phyloP scores from a whole-genome alignment of 2,113 vertebrate species.

The Pedetes capensis region DNA sequence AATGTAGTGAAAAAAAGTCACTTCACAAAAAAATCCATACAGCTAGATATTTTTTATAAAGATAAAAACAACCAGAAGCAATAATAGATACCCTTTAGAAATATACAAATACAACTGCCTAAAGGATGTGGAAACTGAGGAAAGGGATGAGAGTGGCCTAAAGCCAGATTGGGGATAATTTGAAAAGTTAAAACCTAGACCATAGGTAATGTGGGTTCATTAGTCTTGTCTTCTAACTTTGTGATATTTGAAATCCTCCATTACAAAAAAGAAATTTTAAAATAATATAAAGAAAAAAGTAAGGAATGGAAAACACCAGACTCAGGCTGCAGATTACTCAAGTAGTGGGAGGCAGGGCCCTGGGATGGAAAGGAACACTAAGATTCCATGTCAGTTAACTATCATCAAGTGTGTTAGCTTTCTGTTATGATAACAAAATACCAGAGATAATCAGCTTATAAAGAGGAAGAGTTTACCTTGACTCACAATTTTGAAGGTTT shows the following conservation, averaged over 20 bases:
- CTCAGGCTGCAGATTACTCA: background rate
- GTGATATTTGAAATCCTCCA: background rate
- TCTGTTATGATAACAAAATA: background rate
- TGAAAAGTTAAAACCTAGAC: background rate
- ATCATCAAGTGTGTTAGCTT: background rate
- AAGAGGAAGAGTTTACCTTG: too few species aligned
- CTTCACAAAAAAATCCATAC: background rate
- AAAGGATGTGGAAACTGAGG: background rate
- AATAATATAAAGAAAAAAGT: background rate
- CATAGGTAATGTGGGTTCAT: background rate
- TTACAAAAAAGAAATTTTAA: background rate
- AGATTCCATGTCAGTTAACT: background rate
- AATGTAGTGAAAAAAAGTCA: background rate
- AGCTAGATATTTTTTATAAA: background rate
- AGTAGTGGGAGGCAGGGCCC: background rate
- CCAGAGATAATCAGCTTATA: background rate
- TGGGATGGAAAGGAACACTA: background rate
- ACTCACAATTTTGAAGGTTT: background rate
- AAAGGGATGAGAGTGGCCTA: background rate
- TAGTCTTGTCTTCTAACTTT: background rate
- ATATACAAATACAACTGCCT: background rate
- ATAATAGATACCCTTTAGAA: background rate
- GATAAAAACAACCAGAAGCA: background rate
- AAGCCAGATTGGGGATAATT: background rate
- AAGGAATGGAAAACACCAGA: background rate